Percentiles rank a stretch among this genome's conserved stretches.
phyloP scores from a whole-genome alignment of 1,140 invertebrate genomes.

The Ips typographus region DNA sequence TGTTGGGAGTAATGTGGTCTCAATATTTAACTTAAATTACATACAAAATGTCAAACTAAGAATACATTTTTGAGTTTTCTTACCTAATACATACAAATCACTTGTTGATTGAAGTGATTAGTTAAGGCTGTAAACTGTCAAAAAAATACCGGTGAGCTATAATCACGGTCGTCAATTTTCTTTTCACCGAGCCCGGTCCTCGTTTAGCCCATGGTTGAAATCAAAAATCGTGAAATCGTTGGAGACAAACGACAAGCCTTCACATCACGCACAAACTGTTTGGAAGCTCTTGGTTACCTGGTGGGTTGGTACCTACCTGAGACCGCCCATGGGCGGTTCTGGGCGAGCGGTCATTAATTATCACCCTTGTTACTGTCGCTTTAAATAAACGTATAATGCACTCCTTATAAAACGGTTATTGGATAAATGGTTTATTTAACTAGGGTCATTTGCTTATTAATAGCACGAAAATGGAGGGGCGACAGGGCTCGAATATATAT shows the following conservation, averaged over 20 bases:
- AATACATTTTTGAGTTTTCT: too few relatives aligned
- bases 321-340: slow-evolving; percentile 38
- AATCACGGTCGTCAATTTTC: too few relatives aligned
- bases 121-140: too few relatives aligned
- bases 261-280: slow-evolving; percentile 36
- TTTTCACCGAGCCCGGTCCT: slow-evolving; percentile 8
- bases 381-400: slow-evolving; percentile 37
- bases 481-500: slow-evolving; percentile 1
- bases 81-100: too few relatives aligned
- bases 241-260: slow-evolving; percentile 29
- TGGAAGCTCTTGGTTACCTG: slow-evolving; percentile 24
- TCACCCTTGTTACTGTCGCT: slow-evolving; percentile 41
- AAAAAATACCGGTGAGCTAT: too few relatives aligned
- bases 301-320: slow-evolving; percentile 35
- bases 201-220: neutral
- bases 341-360: slow-evolving; percentile 39
- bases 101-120: too few relatives aligned
- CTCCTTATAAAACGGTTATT: slow-evolving; percentile 31
- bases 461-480: slow-evolving; percentile 12
- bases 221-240: neutral
- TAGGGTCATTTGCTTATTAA: slow-evolving; percentile 26
- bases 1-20: too few relatives aligned
- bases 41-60: too few relatives aligned
- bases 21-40: too few relatives aligned
- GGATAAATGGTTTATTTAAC: slow-evolving; percentile 35